A percentile compares a stretch with the other conserved stretches of the same genome.
phyloP scores from a whole-genome alignment of 2,797 vertebrate species.

The Austrolebias charrua region DNA sequence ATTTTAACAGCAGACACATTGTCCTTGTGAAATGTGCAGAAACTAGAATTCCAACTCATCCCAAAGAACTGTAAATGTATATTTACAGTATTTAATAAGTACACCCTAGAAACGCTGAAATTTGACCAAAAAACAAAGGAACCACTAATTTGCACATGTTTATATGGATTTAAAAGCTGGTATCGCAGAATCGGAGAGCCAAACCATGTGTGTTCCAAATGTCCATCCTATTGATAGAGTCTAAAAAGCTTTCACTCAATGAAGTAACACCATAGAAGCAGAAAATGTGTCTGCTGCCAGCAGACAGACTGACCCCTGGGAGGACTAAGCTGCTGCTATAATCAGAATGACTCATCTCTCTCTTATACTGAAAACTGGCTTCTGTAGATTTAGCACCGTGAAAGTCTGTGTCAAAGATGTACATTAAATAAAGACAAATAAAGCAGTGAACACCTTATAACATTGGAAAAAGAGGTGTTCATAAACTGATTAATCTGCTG shows the following conservation, averaged over 20 bases:
- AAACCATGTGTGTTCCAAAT: conserved; percentile 15
- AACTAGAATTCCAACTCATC: too few species aligned
- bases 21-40: too few species aligned
- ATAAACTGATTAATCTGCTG: too few species aligned
- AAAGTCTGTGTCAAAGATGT: conserved; percentile 1
- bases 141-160: conserved; percentile 9
- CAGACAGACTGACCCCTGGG: conserved; percentile 31
- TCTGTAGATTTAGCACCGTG: conserved; percentile 24
- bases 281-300: conserved; percentile 18
- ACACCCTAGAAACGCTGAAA: background rate
- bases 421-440: background rate
- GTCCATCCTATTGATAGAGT: conserved; percentile 33
- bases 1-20: too few species aligned
- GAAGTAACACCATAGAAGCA: conserved; percentile 17
- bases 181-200: conserved; percentile 8
- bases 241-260: conserved; percentile 31
- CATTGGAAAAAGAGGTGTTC: background rate
- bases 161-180: conserved; percentile 16
- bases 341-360: conserved; percentile 47
- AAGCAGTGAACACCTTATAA: background rate
- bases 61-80: background rate
- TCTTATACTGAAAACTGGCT: conserved; percentile 39
- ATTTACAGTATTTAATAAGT: background rate
- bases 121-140: background rate
- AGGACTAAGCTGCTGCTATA: conserved; percentile 22